phyloP scores from a whole-genome alignment of 2,797 vertebrate species.

The Crax fasciolata region DNA sequence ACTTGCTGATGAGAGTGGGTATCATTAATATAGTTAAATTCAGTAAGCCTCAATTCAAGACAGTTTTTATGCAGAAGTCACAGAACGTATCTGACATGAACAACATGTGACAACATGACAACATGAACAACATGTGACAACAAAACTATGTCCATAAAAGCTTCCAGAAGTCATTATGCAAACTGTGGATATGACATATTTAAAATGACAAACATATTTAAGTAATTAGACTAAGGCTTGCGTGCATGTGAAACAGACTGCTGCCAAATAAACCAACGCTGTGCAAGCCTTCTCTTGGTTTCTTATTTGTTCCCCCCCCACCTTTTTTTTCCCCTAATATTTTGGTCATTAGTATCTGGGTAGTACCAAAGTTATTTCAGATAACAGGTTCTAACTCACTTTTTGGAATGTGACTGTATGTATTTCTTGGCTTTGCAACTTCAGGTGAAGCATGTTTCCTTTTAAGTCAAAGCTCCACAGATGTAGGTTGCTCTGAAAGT shows the following conservation, averaged over 20 bases:
- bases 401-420: neutral
- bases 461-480: neutral
- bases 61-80: neutral
- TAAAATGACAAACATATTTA: neutral
- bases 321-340: neutral
- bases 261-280: neutral
- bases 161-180: neutral
- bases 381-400: neutral
- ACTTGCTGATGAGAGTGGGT: neutral
- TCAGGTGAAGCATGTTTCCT: neutral
- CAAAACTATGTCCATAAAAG: neutral
- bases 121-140: no score
- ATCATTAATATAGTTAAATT: neutral
- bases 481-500: no score
- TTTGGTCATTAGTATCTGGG: no score
- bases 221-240: neutral
- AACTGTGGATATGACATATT: neutral
- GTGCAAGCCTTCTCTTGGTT: neutral
- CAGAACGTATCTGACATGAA: neutral
- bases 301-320: neutral
- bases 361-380: neutral
- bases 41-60: neutral
- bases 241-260: neutral
- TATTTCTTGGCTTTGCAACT: slow-evolving; percentile 7
- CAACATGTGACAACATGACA: no score